Conservation (phyloP, 2,797 vertebrate genomes). For the Tinamus major region DNA sequence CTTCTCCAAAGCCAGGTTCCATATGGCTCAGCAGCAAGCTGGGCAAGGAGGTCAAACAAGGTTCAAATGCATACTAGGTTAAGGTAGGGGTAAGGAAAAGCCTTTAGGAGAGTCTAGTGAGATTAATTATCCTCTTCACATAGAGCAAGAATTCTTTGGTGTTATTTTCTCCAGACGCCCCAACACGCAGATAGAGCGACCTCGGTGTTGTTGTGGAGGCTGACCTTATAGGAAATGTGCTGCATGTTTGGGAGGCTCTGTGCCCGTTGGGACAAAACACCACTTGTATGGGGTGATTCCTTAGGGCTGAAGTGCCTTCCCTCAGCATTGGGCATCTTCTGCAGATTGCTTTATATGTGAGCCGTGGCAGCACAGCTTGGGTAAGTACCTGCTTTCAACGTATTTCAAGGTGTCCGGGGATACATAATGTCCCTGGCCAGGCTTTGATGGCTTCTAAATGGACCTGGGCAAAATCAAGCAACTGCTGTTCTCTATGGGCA, state of each 20-base stretch:
- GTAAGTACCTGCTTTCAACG: background rate
- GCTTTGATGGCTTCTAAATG: background rate
- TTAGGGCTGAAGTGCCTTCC: background rate
- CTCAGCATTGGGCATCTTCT: background rate
- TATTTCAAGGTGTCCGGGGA: background rate
- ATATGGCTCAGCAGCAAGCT: constrained; percentile 47
- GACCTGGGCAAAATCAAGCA: background rate
- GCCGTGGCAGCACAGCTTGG: background rate
- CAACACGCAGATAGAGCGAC: background rate
- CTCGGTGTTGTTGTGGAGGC: background rate
- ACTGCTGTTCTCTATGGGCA: background rate
- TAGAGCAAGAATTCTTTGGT: background rate
- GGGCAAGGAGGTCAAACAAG: constrained; percentile 32
- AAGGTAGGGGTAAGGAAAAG: constrained; percentile 55
- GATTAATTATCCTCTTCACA: background rate
- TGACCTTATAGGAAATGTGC: background rate
- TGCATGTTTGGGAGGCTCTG: background rate
- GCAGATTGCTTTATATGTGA: background rate
- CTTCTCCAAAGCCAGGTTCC: constrained; percentile 68
- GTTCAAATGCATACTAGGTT: background rate
- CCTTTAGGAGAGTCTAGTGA: constrained; percentile 44
- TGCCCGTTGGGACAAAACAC: background rate
- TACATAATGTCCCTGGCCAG: background rate
- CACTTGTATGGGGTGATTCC: rapidly evolving
- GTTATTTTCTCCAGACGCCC: background rate